Evolutionary conservation across 2,113 vertebrate species (phyloP).

Genomic region (Geothlypis trichas): DNA sequence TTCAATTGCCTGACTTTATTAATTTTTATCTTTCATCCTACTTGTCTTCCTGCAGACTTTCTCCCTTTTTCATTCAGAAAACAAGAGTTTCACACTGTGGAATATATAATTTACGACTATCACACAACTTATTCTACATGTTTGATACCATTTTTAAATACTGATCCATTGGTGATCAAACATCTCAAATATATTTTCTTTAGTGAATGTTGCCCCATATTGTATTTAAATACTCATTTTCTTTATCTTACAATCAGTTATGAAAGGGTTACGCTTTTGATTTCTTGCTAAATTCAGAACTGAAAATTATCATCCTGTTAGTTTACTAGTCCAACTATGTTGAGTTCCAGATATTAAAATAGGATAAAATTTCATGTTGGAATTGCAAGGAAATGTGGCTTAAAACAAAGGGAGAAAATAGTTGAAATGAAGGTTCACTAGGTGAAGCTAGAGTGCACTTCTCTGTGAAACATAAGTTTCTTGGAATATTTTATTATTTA

Average conservation of each 20-base stretch:
- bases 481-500: neutral
- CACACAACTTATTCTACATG: neutral
- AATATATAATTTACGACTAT: neutral
- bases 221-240: neutral
- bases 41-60: conserved; percentile 10
- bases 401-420: neutral
- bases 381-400: neutral
- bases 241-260: neutral
- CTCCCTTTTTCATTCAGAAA: neutral
- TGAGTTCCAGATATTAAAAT: neutral
- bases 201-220: neutral
- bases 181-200: neutral
- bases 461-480: neutral
- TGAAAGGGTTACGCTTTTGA: neutral
- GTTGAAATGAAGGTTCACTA: neutral
- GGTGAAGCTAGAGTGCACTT: neutral
- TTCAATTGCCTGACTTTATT: conserved; percentile 69
- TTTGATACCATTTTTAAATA: neutral
- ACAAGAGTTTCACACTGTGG: neutral
- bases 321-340: neutral
- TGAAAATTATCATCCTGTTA: neutral
- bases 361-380: neutral
- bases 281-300: neutral
- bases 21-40: conserved; percentile 69
- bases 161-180: neutral